Conservation (phyloP, 2,797 vertebrate species). For the Pelodytes ibericus region DNA sequence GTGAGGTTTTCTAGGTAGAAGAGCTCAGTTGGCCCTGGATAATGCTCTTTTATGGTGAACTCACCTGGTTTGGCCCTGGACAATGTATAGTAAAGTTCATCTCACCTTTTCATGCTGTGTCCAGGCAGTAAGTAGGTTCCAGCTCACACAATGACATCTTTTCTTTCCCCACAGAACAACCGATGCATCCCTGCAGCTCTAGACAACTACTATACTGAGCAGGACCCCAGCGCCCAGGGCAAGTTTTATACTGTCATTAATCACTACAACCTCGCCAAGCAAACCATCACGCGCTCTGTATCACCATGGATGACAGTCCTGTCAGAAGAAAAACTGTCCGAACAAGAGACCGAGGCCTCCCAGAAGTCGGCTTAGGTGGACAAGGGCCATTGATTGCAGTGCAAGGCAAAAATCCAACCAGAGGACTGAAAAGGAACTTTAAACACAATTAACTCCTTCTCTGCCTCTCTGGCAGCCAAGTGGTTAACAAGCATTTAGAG, state of each 20-base stretch:
- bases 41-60: too few species aligned
- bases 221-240: constrained; percentile 84
- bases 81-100: too few species aligned
- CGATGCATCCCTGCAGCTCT: constrained; percentile 90
- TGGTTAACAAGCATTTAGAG: constrained; percentile 70
- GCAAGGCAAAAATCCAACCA: constrained; percentile 61
- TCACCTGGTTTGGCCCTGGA: too few species aligned
- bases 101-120: too few species aligned
- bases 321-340: constrained; percentile 92
- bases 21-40: too few species aligned
- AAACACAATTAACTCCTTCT: constrained; percentile 59
- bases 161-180: constrained; percentile 76
- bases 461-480: constrained; percentile 32
- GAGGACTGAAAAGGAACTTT: constrained; percentile 72
- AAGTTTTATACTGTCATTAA: constrained; percentile 93
- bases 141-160: too few species aligned
- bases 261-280: constrained; percentile 94
- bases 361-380: constrained; percentile 86
- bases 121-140: too few species aligned
- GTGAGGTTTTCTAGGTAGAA: too few species aligned
- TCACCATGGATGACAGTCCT: constrained; percentile 95
- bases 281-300: constrained; percentile 89
- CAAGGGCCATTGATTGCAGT: constrained; percentile 50
- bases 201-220: constrained; percentile 89
- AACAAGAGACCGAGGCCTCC: constrained; percentile 90